Evolutionary conservation across 2,888 invertebrate genomes (phyloP).

Genomic region (Stramonita haemastoma): DNA sequence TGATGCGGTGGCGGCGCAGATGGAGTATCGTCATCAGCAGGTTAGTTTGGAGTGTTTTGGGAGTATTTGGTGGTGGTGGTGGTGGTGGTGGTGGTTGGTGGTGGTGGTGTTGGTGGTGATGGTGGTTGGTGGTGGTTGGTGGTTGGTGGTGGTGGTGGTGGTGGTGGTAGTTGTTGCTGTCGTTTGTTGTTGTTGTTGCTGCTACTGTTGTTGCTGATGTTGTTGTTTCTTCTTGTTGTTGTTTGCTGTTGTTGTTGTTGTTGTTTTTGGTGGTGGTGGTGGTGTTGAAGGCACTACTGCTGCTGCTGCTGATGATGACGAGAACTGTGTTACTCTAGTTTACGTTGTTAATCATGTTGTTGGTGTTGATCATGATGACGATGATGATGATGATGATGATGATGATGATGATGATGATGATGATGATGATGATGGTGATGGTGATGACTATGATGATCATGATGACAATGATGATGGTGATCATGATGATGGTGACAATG

Average conservation of each 20-base stretch:
- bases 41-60: too few relatives aligned
- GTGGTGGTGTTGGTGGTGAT: background rate
- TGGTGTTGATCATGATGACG: too few relatives aligned
- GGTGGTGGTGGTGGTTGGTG: background rate
- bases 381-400: background rate
- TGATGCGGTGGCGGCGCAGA: background rate
- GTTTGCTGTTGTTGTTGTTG: background rate
- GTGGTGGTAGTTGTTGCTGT: background rate
- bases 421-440: background rate
- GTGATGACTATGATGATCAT: too few relatives aligned
- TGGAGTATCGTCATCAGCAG: constrained; percentile 32
- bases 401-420: background rate
- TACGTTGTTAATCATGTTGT: too few relatives aligned
- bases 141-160: too few relatives aligned
- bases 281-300: background rate
- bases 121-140: too few relatives aligned
- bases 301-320: background rate
- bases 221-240: background rate
- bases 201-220: background rate
- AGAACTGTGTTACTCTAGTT: too few relatives aligned
- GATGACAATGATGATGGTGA: too few relatives aligned
- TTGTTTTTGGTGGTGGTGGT: background rate
- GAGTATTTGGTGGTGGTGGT: constrained; percentile 1
- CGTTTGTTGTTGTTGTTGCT: background rate
- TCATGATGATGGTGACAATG: background rate